Percentiles rank a stretch among this genome's conserved stretches.
Conservation (phyloP, 2,888 invertebrate species). For the Drosophila rubida region DNA sequence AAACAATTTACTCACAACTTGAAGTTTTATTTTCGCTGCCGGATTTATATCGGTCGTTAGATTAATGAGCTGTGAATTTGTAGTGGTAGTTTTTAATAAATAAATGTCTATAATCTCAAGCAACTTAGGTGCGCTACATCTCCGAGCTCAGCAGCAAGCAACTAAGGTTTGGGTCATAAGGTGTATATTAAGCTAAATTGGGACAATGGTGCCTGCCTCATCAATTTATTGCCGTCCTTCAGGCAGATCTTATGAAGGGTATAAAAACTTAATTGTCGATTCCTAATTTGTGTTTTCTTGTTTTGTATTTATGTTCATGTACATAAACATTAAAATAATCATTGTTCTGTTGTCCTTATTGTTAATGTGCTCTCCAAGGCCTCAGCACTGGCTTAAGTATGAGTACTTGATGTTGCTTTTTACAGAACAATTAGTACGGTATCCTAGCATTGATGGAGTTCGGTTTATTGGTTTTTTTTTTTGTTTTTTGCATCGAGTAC, state of each 20-base stretch:
- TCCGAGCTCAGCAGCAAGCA: constrained; percentile 32
- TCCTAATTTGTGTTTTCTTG: constrained; percentile 32
- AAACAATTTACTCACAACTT: constrained; percentile 77
- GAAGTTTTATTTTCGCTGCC: constrained; percentile 71
- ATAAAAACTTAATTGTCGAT: constrained; percentile 65
- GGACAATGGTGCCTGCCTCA: constrained; percentile 43
- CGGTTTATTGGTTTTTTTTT: too few relatives aligned
- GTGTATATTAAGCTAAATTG: constrained; percentile 18
- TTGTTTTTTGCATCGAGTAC: constrained; percentile 20
- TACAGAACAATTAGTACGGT: constrained; percentile 47
- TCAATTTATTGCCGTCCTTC: constrained; percentile 37
- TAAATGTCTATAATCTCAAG: constrained; percentile 64
- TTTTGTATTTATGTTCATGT: constrained; percentile 8
- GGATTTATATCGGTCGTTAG: constrained; percentile 78
- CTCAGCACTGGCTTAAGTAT: constrained; percentile 66
- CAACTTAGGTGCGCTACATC: constrained; percentile 52
- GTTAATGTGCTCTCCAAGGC: constrained; percentile 66
- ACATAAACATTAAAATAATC: constrained; percentile 6
- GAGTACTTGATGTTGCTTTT: constrained; percentile 30
- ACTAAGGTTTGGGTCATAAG: constrained; percentile 21
- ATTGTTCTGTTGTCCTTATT: constrained; percentile 32
- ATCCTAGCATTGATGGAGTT: constrained; percentile 32
- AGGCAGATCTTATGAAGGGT: constrained; percentile 66
- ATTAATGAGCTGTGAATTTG: constrained; percentile 78
- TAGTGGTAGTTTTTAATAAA: constrained; percentile 73